Evolutionary conservation across 2,888 invertebrate species (phyloP).

Genomic region (Cepaea hortensis): DNA sequence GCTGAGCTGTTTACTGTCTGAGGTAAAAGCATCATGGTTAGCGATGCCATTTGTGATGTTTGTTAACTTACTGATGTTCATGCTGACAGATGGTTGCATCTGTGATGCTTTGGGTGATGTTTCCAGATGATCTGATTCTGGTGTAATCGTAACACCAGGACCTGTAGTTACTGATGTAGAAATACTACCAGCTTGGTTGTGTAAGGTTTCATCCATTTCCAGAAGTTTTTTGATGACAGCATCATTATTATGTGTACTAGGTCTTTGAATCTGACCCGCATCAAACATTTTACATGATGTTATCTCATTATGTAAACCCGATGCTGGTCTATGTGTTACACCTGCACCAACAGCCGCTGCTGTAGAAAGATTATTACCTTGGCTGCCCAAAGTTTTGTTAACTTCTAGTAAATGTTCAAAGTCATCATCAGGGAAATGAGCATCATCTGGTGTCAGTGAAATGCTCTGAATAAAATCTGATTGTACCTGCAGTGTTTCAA

Average conservation of each 20-base stretch:
- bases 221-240: background rate
- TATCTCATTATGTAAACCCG: background rate
- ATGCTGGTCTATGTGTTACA: background rate
- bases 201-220: background rate
- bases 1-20: background rate
- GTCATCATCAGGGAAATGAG: constrained; percentile 1
- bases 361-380: background rate
- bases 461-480: background rate
- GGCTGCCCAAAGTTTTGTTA: background rate
- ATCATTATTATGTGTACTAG: too few species aligned
- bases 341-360: background rate
- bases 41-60: background rate
- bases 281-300: too few species aligned
- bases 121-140: too few species aligned
- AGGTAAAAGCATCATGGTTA: background rate
- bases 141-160: too few species aligned
- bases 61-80: background rate
- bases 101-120: background rate
- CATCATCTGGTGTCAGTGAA: background rate
- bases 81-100: background rate
- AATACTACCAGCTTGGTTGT: too few species aligned
- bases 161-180: too few species aligned
- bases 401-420: too few species aligned
- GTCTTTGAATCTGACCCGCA: too few species aligned
- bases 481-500: too few species aligned